Conservation (phyloP, 2,888 invertebrate species). For the Zygothrica quintamaculata region DNA sequence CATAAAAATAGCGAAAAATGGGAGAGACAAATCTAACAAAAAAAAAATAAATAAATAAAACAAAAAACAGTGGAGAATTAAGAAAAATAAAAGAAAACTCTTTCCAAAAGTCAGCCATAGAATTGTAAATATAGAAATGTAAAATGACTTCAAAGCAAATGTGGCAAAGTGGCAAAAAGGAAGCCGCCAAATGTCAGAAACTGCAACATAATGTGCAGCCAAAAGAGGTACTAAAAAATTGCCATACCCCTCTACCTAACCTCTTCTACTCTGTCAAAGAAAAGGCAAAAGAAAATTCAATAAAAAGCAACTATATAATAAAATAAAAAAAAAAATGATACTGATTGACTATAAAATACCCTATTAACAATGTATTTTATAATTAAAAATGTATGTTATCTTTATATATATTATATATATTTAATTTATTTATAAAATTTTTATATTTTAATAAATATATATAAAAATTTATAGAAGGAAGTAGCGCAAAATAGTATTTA, state of each 20-base stretch:
- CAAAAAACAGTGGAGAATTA: conserved; percentile 25
- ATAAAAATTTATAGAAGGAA: not conserved
- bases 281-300: conserved; percentile 22
- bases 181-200: conserved; percentile 38
- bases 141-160: conserved; percentile 67
- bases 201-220: conserved; percentile 24
- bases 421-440: not conserved
- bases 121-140: conserved; percentile 55
- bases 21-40: conserved; percentile 8
- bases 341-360: not conserved
- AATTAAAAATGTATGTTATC: not conserved
- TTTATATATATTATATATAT: not conserved
- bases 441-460: not conserved
- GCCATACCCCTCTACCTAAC: not conserved
- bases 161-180: conserved; percentile 40
- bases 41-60: conserved; percentile 20
- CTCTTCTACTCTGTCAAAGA: not conserved
- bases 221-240: conserved; percentile 46
- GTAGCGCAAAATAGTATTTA: too few relatives aligned
- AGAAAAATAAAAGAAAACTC: conserved; percentile 10
- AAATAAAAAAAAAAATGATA: not conserved
- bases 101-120: conserved; percentile 27
- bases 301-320: conserved; percentile 18
- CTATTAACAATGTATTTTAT: too few relatives aligned
- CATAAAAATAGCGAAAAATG: conserved; percentile 48